A percentile compares a stretch with the other conserved stretches of the same genome.
Conservation (phyloP, 2,888 invertebrate genomes). For the Rhingia rostrata region DNA sequence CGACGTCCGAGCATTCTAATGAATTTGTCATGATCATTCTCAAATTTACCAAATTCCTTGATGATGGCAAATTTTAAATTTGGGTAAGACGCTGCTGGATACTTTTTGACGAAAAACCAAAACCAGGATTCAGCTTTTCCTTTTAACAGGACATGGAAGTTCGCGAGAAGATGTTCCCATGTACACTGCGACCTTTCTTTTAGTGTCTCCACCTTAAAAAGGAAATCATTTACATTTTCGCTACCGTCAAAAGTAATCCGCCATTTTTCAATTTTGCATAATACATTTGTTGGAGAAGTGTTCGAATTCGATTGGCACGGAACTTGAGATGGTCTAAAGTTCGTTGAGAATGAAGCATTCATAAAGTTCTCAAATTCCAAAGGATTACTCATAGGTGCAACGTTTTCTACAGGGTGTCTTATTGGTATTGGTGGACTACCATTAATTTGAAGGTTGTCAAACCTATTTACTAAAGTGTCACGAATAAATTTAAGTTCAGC, state of each 20-base stretch:
- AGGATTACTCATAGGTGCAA: not conserved
- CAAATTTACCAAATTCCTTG: conserved; percentile 33
- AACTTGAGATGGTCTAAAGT: not conserved
- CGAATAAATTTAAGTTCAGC: not conserved
- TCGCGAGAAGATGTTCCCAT: not conserved
- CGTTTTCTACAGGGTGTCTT: not conserved
- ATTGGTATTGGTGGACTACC: not conserved
- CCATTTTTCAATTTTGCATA: conserved; percentile 8
- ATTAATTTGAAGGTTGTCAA: not conserved
- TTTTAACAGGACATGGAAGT: not conserved
- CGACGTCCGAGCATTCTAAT: conserved; percentile 34
- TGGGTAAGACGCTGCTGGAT: conserved; percentile 3
- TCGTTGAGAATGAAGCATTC: not conserved
- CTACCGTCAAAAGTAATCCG: conserved; percentile 1
- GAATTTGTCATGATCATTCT: conserved; percentile 52
- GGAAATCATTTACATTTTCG: conserved; percentile 3
- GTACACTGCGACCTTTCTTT: not conserved
- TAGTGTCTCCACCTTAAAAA: conserved; percentile 5
- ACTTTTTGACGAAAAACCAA: conserved; percentile 4
- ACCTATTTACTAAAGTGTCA: not conserved
- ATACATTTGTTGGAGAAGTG: not conserved
- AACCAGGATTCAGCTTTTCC: conserved; percentile 3
- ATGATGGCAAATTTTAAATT: conserved; percentile 26
- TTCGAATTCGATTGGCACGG: not conserved
- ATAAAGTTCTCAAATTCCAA: not conserved